Evolutionary conservation across 2,888 invertebrate genomes (phyloP), one percentile per base, ranked within the genome.

Genomic region (Tipula confusa): DNA sequence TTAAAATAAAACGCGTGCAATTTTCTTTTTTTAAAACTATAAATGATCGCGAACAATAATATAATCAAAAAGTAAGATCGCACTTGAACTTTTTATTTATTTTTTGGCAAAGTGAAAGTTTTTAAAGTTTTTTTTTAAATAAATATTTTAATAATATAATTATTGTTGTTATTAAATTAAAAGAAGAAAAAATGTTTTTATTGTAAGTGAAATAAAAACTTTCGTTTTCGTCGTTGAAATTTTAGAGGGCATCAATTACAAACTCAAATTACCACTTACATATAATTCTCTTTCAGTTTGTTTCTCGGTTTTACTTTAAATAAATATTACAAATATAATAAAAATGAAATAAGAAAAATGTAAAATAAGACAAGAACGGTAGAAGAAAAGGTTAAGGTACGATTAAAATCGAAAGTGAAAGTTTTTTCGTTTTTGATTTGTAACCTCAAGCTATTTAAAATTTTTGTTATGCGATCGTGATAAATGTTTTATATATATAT

Each of bases 101-200:
- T 64, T 80, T 80, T 80, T 80, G 31, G 80, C 80, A 80, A 80
- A 80, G 80, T 80, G 80, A 80, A 80, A 80, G 80, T 80, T 31
- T 80, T 29, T n/a, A 13, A 15, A 29, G 29, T 28, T 29, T 29
- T 79, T 43, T 36, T 9, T 36, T 64, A 64, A 64, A 64, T 64
- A 64, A 64, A 64, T 64, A 64, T 64, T 64, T 64, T 64, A 64
- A 64, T 24, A 64, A n/a, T n/a, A 64, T 64, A 24, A 64, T 64
- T 64, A 64, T 64, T 24, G 64, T 64, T 24, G 24, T 64, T 64
- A 64, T 64, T 64, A 64, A 64, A 64, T 64, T 64, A 64, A 64
- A 64, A 64, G 5, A 13, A 38, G 7, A 31, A 43, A 13, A 43
- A 43, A 15, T 43, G 43, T 24, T 64, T 33, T 33, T 24, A 64